Evolutionary conservation across 2,113 vertebrate species (phyloP), one percentile per base, ranked within the genome.

Genomic region (Vireo altiloquus): DNA sequence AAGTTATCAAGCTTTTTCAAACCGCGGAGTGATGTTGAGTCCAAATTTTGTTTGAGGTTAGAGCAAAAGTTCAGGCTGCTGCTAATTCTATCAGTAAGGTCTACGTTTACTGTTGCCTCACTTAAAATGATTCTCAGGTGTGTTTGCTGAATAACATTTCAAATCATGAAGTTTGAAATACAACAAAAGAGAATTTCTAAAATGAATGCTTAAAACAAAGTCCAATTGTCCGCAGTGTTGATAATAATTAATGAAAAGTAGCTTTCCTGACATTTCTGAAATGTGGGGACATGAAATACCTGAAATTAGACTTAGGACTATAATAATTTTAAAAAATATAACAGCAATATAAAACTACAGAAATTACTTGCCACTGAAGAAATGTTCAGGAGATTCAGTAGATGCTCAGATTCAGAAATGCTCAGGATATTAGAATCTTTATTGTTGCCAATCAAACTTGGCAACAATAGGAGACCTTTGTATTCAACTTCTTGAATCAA

Each of bases 21-120:
- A 76, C 44, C 66, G 44, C 3, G 1, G 84, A 82, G 63, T 35
- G 15, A 80, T 70, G 87, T 74, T 31, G 57, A 87, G 42, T 75
- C 49, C 79, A 72, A 61, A 81, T 92, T 86, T 77, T 88, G 35
- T 71, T 72, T 75, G 44, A 83, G 74, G 64, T 69, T 79, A 86
- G 50, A 86, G 63, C 53, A 91, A 84, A 95, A 90, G 90, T 95
- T 95, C 88, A 90, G 46, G 70, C 53, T 89, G 69, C 63, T 94
- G 69, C 56, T 94, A 90, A 82, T 84, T 92, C 69, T 70, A 7
- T 70, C 65, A 79, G 72, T 56, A 91, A 94, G 30, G 27, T 63
- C 60, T 88, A 2, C 50, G 25, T 68, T 88, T 86, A 49, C 53
- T 64, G 11, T 35, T 92, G 50, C 33, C 17, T 83, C 59, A 54